Base-by-base conservation (phyloP, 2,888 invertebrate genomes). In the Ectemnius continuus region DNA sequence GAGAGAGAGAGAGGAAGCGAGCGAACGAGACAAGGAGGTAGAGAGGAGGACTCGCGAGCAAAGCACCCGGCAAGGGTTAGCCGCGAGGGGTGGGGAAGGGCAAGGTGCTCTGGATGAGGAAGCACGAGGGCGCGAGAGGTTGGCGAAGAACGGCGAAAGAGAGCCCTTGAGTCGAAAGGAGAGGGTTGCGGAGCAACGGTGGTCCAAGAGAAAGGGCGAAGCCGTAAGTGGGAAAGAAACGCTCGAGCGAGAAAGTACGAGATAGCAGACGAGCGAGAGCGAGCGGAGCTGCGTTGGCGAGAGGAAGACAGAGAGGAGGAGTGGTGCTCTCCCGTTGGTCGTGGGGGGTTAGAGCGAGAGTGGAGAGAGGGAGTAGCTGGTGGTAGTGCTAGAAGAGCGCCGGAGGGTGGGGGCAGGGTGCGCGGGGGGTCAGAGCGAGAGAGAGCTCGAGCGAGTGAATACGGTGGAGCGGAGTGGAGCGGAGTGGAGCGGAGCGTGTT, bases 171-270 rank as follows among this genome's bases (percentile, higher is more conserved):
- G 52, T 52, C 52, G 52, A 13, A 52, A 14, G 16, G 52, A 64
- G 70, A 8, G 61, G 73, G 67, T 65, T 60, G 70, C 68, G 67
- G 57, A 70, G 75, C 65, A 20, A 52, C 66, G 36, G 68, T 56
- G 69, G 69, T 59, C 57, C 57, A 67, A 70, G 57, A 28, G 62
- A 67, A 70, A 62, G 69, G 67, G 64, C 61, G 71, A 62, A 70
- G 52, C 52, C 70, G 74, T 58, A 20, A 58, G 65, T 67, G 64
- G 60, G 57, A 47, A 23, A 36, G 36, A 36, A 36, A 36, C 36
- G 36, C 36, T 36, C 28, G 46, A 52, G 45, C 66, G 63, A 65
- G 56, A 62, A 58, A 60, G 45, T 28, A 47, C 56, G n/a, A 13
- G 58, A 47, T 63, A 64, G 69, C 61, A 67, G 75, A 70, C 68